Percentiles rank a stretch among this genome's conserved stretches.
Conservation (phyloP, 2,888 invertebrate genomes). For the Nycteola revayana region DNA sequence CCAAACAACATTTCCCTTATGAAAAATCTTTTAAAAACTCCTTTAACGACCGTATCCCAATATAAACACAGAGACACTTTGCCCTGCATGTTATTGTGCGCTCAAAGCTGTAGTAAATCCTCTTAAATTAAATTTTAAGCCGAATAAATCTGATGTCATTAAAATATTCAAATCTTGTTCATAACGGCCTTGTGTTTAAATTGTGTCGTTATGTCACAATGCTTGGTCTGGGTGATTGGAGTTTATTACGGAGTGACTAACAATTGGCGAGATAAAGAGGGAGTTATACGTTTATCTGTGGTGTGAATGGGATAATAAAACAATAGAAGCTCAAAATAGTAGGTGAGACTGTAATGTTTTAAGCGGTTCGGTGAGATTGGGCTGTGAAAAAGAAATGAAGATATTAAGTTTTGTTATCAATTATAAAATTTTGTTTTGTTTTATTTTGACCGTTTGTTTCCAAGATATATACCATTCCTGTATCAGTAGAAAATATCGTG, state of each 20-base stretch:
- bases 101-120: conserved; percentile 28
- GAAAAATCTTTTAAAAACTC: not conserved
- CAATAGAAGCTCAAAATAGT: too few species aligned
- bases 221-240: conserved; percentile 39
- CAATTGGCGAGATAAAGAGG: conserved; percentile 23
- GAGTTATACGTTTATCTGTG: too few species aligned
- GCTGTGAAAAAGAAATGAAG: too few species aligned
- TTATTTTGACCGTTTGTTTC: too few species aligned
- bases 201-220: conserved; percentile 33
- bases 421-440: too few species aligned
- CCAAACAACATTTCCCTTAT: too few species aligned
- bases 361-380: too few species aligned
- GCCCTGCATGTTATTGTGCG: conserved; percentile 26
- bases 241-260: conserved; percentile 26
- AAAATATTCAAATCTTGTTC: conserved; percentile 51
- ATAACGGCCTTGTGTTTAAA: conserved; percentile 36
- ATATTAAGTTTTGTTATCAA: too few species aligned
- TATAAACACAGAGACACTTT: conserved; percentile 16
- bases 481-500: too few species aligned
- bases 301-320: too few species aligned
- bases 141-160: conserved; percentile 37
- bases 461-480: too few species aligned
- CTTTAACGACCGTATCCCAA: not conserved
- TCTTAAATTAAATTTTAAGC: conserved; percentile 41
- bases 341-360: too few species aligned